Evolutionary conservation across 2,113 vertebrate genomes (phyloP).

Genomic region (Martes martes): DNA sequence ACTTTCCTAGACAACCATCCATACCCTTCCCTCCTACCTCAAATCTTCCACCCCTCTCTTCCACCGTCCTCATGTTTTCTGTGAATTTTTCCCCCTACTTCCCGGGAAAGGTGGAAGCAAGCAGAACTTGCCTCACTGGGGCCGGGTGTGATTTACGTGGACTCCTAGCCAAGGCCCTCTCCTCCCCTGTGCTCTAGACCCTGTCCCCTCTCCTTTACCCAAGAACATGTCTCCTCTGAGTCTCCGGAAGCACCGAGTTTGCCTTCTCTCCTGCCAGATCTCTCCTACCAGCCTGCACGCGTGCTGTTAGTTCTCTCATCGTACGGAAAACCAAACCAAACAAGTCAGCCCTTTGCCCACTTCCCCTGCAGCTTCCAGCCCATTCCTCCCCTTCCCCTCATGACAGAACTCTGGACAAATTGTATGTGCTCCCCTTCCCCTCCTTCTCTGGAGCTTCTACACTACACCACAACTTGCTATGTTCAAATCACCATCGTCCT

Average conservation of each 20-base stretch:
- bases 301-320: too few relatives aligned
- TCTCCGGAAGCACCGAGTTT: not conserved
- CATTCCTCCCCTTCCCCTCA: not conserved
- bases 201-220: too few relatives aligned
- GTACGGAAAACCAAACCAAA: not conserved
- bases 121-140: not conserved
- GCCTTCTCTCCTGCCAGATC: not conserved
- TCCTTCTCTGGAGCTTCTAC: not conserved
- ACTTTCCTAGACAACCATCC: not conserved
- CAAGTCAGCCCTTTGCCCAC: not conserved
- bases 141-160: not conserved
- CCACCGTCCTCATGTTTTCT: not conserved
- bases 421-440: not conserved
- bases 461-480: not conserved
- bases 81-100: not conserved
- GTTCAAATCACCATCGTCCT: not conserved
- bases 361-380: not conserved
- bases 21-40: not conserved
- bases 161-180: not conserved
- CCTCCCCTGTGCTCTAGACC: not conserved
- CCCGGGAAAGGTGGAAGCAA: not conserved
- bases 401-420: not conserved
- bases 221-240: not conserved
- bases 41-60: not conserved
- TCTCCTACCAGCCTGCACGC: not conserved